Percentiles rank a stretch among this genome's conserved stretches.
Evolutionary conservation across 2,797 vertebrate species (phyloP).

Genomic region (Pogoniulus pusillus): DNA sequence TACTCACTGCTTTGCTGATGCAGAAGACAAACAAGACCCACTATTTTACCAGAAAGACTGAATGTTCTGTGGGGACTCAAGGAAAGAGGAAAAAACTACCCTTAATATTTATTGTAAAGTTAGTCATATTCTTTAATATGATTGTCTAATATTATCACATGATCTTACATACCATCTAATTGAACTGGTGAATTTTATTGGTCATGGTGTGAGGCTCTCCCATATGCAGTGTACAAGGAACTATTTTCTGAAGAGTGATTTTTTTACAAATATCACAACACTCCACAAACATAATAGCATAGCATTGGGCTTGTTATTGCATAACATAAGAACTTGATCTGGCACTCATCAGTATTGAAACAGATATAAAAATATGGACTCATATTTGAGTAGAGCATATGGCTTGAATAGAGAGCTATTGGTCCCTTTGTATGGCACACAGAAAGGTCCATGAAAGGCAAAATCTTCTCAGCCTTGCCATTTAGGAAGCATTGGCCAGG

Average conservation of each 20-base stretch:
- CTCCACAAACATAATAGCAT: not conserved
- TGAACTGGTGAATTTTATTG: not conserved
- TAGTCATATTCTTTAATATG: not conserved
- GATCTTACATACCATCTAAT: not conserved
- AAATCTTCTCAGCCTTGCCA: not conserved
- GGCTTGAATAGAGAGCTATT: not conserved
- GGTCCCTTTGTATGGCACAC: not conserved
- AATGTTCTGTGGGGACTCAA: not conserved
- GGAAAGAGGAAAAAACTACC: not conserved
- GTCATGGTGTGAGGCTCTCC: not conserved
- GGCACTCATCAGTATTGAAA: not conserved
- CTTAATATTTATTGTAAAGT: not conserved
- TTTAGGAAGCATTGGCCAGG: not conserved
- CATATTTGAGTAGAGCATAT: not conserved
- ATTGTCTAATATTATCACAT: not conserved
- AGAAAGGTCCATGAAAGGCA: not conserved
- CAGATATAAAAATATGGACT: not conserved
- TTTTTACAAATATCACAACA: not conserved
- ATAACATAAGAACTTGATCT: not conserved
- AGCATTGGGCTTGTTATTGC: not conserved
- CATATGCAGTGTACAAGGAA: not conserved
- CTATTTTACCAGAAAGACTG: not conserved
- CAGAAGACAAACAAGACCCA: not conserved
- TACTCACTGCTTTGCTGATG: not conserved
- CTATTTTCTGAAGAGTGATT: not conserved